These are phyloP conservation scores for Mionectes olivaceus DNA, from an alignment of 2,797 vertebrate genomes.

Conservation along the genomic window DNA sequence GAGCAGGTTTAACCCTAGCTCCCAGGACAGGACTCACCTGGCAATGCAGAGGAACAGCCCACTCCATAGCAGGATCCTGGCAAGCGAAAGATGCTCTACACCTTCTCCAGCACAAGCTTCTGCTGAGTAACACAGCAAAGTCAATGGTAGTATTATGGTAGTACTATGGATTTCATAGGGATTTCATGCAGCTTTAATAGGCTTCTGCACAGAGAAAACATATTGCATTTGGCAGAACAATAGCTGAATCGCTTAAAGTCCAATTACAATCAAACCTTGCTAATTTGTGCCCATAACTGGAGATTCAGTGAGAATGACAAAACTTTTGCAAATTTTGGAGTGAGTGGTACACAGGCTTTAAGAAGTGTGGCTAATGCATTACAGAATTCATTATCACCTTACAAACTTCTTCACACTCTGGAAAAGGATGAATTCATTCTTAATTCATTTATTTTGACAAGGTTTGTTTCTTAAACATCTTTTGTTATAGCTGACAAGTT, in stretches of 20 bases:
- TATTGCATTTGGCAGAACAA: neutral
- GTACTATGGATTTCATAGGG: constrained; percentile 9
- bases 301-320: neutral
- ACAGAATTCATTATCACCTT: constrained; percentile 42
- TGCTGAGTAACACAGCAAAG: neutral
- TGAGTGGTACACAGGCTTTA: neutral
- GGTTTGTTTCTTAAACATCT: constrained; percentile 44
- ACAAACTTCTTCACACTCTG: constrained; percentile 24
- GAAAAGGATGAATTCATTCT: constrained; percentile 40
- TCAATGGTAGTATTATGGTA: neutral
- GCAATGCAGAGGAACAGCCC: neutral
- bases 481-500: constrained; percentile 61
- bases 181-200: neutral
- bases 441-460: constrained; percentile 66
- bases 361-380: constrained; percentile 43
- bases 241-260: neutral
- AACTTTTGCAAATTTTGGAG: neutral
- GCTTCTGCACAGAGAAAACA: neutral
- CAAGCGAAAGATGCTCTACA: neutral
- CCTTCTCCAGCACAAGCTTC: neutral
- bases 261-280: neutral
- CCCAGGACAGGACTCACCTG: neutral
- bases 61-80: neutral
- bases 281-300: constrained; percentile 27
- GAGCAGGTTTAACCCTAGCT: neutral